These are phyloP conservation scores for Caenorhabditis briggsae DNA, from an alignment of 1,140 invertebrate species.

Conservation along the genomic window DNA sequence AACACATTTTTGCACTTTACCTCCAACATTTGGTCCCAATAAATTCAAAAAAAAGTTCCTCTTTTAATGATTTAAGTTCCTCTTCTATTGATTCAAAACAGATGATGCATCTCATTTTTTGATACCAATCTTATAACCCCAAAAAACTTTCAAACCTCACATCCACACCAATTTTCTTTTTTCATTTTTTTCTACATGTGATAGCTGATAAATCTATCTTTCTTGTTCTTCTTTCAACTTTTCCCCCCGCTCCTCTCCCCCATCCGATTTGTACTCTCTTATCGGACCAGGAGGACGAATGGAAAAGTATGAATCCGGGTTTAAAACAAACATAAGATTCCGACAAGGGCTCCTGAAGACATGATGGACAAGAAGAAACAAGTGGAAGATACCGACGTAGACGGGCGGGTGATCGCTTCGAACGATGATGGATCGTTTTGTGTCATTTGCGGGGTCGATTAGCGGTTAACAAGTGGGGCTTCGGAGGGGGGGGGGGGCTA, in stretches of 20 bases:
- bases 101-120: neutral
- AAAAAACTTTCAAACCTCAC: constrained; percentile 7
- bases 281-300: constrained; percentile 27
- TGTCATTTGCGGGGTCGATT: constrained; percentile 52
- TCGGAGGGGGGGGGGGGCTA: neutral
- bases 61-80: neutral
- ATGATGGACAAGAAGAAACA: neutral
- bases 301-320: constrained; percentile 47
- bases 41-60: neutral
- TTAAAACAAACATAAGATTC: constrained; percentile 54
- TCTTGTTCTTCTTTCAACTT: neutral
- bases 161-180: constrained; percentile 15
- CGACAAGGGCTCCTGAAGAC: neutral
- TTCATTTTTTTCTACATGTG: constrained; percentile 18
- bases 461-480: constrained; percentile 55
- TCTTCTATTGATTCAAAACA: constrained; percentile 7
- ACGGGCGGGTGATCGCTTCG: neutral
- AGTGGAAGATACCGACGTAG: constrained; percentile 10
- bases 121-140: neutral
- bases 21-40: constrained; percentile 10
- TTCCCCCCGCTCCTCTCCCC: too few species aligned
- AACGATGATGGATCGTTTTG: constrained; percentile 42
- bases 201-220: constrained; percentile 14
- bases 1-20: neutral
- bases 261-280: constrained; percentile 43